These are phyloP conservation scores for Grapholita molesta DNA, from an alignment of 1,140 invertebrate genomes.

Conservation along the genomic window DNA sequence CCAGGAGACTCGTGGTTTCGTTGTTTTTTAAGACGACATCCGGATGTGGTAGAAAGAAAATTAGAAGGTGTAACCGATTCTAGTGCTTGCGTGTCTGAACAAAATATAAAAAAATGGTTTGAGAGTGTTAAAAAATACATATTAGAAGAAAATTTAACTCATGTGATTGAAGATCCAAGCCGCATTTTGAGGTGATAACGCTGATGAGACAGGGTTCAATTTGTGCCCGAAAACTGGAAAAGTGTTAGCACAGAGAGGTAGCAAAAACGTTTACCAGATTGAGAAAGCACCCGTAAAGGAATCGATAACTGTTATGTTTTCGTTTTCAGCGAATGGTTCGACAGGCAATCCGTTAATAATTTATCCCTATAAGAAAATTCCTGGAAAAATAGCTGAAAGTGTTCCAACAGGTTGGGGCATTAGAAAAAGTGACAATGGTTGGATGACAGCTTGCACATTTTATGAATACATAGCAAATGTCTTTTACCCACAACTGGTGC, in stretches of 20 bases:
- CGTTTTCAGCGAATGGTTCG: constrained; percentile 14
- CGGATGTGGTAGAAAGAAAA: neutral
- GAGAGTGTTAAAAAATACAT: neutral
- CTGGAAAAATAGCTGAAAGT: constrained; percentile 23
- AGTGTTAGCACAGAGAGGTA: constrained; percentile 41
- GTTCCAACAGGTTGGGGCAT: constrained; percentile 16
- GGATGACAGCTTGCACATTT: constrained; percentile 33
- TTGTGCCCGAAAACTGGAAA: constrained; percentile 34
- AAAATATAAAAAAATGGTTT: neutral
- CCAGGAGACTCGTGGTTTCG: neutral
- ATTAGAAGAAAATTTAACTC: neutral
- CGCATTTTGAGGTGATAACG: constrained; percentile 37
- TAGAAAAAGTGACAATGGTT: neutral
- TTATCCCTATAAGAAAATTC: neutral
- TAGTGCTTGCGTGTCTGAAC: constrained; percentile 9
- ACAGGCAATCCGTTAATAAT: neutral
- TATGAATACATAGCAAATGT: constrained; percentile 42
- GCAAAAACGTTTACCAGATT: constrained; percentile 46
- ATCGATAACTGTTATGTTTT: constrained; percentile 43
- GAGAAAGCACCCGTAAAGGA: constrained; percentile 40
- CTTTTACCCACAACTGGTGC: constrained; percentile 37
- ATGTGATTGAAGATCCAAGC: constrained; percentile 19
- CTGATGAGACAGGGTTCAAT: constrained; percentile 37
- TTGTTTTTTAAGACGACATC: neutral
- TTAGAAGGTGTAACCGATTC: neutral